Percentiles rank a stretch among this genome's conserved stretches.
Evolutionary conservation across 2,113 vertebrate species (phyloP).

Genomic region (Ptilonorhynchus violaceus): DNA sequence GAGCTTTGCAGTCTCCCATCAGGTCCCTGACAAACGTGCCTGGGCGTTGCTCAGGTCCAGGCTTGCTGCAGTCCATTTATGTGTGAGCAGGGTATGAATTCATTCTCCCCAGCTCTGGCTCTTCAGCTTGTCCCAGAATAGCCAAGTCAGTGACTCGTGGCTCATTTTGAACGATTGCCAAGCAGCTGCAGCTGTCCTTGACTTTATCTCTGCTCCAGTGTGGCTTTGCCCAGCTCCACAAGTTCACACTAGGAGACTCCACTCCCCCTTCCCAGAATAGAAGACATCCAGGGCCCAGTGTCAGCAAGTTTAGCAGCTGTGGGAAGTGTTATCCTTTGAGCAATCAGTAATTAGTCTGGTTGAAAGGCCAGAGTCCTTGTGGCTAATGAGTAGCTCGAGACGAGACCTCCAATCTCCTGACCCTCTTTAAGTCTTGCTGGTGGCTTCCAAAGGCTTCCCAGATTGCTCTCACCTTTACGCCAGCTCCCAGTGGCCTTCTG

Average conservation of each 20-base stretch:
- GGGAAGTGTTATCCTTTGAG: slow-evolving; percentile 39
- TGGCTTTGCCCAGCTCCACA: slow-evolving; percentile 64
- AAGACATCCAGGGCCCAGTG: slow-evolving; percentile 46
- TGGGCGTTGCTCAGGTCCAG: neutral
- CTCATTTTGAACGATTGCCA: slow-evolving; percentile 56
- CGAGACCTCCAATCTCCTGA: neutral
- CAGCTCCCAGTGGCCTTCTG: neutral
- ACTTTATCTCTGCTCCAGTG: slow-evolving; percentile 54
- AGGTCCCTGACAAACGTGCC: neutral
- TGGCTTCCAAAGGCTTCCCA: neutral
- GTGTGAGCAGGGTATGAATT: slow-evolving; percentile 9
- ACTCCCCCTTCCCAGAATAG: slow-evolving; percentile 69
- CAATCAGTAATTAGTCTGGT: slow-evolving; percentile 48
- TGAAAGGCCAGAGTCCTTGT: slow-evolving; percentile 51
- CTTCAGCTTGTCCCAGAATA: slow-evolving; percentile 48
- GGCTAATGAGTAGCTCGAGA: slow-evolving; percentile 36
- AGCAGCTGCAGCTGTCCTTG: slow-evolving; percentile 67
- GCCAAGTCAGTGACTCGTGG: slow-evolving; percentile 62
- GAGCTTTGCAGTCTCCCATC: neutral
- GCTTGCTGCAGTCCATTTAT: neutral
- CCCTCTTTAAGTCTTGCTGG: neutral
- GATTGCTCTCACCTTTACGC: neutral
- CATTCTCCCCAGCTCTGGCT: neutral
- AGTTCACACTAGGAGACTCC: slow-evolving; percentile 67
- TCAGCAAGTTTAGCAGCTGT: slow-evolving; percentile 64